Evolutionary conservation across 2,888 invertebrate species (phyloP), one percentile per base, ranked within the genome.

Genomic region (Tigriopus californicus): DNA sequence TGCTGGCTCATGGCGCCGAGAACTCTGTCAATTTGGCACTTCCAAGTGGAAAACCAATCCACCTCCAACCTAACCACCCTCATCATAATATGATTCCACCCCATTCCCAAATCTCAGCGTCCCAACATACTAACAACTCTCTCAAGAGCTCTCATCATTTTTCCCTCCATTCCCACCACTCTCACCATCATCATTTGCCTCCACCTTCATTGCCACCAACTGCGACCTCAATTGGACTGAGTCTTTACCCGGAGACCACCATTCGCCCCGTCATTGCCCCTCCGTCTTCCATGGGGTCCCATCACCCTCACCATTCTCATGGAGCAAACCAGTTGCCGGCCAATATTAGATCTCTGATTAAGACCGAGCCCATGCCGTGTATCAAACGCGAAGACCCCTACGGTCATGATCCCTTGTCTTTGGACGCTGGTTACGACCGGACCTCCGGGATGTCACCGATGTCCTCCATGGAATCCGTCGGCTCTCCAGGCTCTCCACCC

Each of bases 221-320:
- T 33, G 33, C 33, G 33, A 33, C 33, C 33, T 33, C 44, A 44
- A 20, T 20, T 15, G 20, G 20, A 15, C 15, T 49, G 49, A 22
- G 49, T 22, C 46, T 56, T 18, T 56, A 56, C 46, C 56, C 56
- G 12, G 56, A 56, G 24, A 56, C 56, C 18, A 56, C 56, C 42
- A 44, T 56, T 11, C 42, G 42, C 24, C 56, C 56, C 44, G 46
- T 56, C 25, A 22, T 15, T 22, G 41, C 46, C 8, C 25, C 56
- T 42, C 52, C 52, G 1, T 15, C 25, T 5, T 33, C 33, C 33
- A 33, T 33, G 33, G 33, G 4, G 33, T 33, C 33, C 15, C 8
- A 5, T 25, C 54, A 25, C 15, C 54, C 41, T 41, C 22, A 10
- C 22, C 18, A 47, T 13, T 54, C 54, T 10, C 15, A 18, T 33